phyloP scores from a whole-genome alignment of 1,140 invertebrate genomes.

The Drusus annulatus region DNA sequence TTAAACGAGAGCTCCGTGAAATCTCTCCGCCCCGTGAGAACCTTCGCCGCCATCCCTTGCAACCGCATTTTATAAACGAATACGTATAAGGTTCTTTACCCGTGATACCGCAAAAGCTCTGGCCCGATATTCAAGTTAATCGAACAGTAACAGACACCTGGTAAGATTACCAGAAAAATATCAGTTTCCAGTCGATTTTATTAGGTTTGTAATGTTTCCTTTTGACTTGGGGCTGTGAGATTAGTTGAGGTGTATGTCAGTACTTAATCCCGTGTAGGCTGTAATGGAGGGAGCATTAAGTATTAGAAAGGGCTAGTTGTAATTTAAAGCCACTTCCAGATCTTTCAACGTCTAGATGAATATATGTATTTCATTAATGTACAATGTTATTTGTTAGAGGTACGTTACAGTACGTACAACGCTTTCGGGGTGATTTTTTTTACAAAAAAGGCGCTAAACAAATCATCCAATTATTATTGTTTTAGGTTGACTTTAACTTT shows the following conservation, averaged over 20 bases:
- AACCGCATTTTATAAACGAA: slow-evolving; percentile 28
- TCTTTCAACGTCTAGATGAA: neutral
- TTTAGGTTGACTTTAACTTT: too few relatives aligned
- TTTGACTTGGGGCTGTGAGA: neutral
- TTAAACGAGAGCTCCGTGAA: neutral
- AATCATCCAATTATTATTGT: too few relatives aligned
- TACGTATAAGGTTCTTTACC: neutral
- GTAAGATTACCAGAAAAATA: neutral
- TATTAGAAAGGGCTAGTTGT: neutral
- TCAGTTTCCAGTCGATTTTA: neutral
- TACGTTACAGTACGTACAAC: too few relatives aligned
- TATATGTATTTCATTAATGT: slow-evolving; percentile 5
- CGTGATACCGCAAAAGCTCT: neutral
- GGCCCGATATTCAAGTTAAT: neutral
- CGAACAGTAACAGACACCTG: too few relatives aligned
- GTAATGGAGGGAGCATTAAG: slow-evolving; percentile 14
- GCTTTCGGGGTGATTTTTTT: too few relatives aligned
- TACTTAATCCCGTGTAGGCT: slow-evolving; percentile 14
- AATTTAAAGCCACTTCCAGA: slow-evolving; percentile 9
- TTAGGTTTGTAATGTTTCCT: neutral
- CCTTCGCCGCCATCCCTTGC: neutral
- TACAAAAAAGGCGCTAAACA: too few relatives aligned
- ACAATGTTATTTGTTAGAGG: neutral
- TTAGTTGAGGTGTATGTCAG: neutral
- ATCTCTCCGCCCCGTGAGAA: neutral